Conservation (phyloP, 2,113 vertebrate species). For the Phaetusa simplex region DNA sequence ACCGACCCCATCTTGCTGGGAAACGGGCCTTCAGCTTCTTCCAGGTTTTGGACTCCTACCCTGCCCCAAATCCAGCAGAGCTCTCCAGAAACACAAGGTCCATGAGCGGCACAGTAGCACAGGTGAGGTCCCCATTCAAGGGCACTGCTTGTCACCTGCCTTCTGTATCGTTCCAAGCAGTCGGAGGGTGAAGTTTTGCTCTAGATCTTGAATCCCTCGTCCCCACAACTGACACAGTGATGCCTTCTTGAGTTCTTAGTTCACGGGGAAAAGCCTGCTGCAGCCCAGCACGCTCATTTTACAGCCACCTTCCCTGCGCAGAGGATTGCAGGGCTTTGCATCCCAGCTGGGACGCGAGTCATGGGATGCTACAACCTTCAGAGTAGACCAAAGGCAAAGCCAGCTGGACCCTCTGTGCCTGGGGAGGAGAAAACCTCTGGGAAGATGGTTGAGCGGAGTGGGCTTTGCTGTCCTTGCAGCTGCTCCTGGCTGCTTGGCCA, state of each 20-base stretch:
- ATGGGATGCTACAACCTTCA: too few species aligned
- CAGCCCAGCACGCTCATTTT: not conserved
- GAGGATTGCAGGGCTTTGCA: not conserved
- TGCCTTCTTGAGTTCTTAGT: not conserved
- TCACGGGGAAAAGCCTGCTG: not conserved
- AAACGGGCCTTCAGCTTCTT: not conserved
- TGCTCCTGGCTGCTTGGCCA: not conserved
- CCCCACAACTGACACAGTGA: not conserved
- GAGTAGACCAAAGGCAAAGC: not conserved
- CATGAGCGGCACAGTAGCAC: not conserved
- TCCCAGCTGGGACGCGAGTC: too few species aligned
- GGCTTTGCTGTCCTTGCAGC: not conserved
- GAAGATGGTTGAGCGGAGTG: not conserved
- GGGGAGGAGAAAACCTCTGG: not conserved
- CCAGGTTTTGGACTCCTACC: not conserved
- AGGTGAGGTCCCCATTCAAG: not conserved
- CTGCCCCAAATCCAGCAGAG: not conserved
- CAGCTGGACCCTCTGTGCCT: rapidly evolving
- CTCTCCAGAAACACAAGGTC: not conserved
- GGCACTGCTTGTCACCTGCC: not conserved
- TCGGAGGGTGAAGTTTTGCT: not conserved
- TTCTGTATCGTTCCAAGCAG: not conserved
- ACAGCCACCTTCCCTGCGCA: not conserved
- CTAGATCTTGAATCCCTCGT: not conserved
- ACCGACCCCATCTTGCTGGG: not conserved